Evolutionary conservation across 1,140 invertebrate species (phyloP), one percentile per base, ranked within the genome.

Genomic region (Andrena cerasifolii): DNA sequence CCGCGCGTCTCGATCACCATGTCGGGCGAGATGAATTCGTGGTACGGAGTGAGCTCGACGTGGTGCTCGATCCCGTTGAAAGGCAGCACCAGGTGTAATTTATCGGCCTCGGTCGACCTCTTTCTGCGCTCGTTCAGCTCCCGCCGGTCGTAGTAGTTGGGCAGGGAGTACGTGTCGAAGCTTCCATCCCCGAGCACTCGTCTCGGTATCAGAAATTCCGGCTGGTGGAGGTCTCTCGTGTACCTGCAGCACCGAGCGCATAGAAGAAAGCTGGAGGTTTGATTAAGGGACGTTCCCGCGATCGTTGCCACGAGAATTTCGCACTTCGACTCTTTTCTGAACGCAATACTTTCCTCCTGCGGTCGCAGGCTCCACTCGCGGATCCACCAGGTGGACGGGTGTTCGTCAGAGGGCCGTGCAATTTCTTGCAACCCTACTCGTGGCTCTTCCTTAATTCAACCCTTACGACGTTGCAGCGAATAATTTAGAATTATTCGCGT

Each of bases 1-100:
- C 75, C 85, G 28, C 93, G 89, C 12, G 89, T 92, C 88, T 95
- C 95, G 33, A 95, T 88, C 6, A 95, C 91, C 72, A 94, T 90
- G 14, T 92, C 89, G 0, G 94, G 94, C 53, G 94, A 91, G 45
- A 95, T 83, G 61, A 95, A 93, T 26, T 92, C 90, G 66, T 91
- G 89, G 85, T 94, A 95, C 14, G 94, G 93, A 61, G 86, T 90
- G 28, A 95, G 85, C 78, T 93, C 91, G 40, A 94, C 75, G 67
- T 93, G 92, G 66, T 94, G 88, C 31, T 93, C 87, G 59, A 88
- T 84, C 16, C 90, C 92, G 59, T 92, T 87, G 40, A 94, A 87
- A 6, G 89, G 85, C 43, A 95, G 82, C 63, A 93, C 89, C 82
- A 94, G 93, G 85, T 94, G 93, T 28, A 94, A 74, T 63, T 90